Percentiles rank a stretch among this genome's conserved stretches.
These are phyloP conservation scores for Watsonalla binaria DNA, from an alignment of 2,888 invertebrate genomes.

Conservation along the genomic window DNA sequence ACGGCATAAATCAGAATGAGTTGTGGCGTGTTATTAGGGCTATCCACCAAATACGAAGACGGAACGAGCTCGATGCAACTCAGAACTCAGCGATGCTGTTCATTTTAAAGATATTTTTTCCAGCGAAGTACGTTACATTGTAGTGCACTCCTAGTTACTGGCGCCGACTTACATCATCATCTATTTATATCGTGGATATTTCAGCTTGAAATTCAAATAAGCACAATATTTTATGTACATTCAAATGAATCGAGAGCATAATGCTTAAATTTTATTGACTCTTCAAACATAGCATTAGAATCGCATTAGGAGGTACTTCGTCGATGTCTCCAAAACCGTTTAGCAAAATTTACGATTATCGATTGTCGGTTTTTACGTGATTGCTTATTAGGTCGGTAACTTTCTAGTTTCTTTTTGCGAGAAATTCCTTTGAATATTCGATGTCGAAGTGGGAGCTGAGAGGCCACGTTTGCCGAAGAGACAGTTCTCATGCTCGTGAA, in stretches of 20 bases:
- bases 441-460: slow-evolving; percentile 28
- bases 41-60: slow-evolving; percentile 66
- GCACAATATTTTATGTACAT: slow-evolving; percentile 26
- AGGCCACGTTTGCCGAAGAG: slow-evolving; percentile 17
- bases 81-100: slow-evolving; percentile 43
- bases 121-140: slow-evolving; percentile 4
- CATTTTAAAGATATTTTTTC: slow-evolving; percentile 43
- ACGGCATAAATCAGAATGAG: slow-evolving; percentile 77
- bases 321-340: slow-evolving; percentile 22
- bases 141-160: slow-evolving; percentile 8
- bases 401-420: slow-evolving; percentile 17
- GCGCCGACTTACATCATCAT: too few species aligned
- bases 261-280: slow-evolving; percentile 35
- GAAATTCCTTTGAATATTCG: slow-evolving; percentile 21
- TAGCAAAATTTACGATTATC: slow-evolving; percentile 21
- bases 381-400: slow-evolving; percentile 16
- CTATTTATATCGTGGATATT: slow-evolving; percentile 2
- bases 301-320: slow-evolving; percentile 23
- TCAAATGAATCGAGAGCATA: slow-evolving; percentile 32
- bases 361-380: slow-evolving; percentile 25
- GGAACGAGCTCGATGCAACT: slow-evolving; percentile 57
- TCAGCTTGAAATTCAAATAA: slow-evolving; percentile 11
- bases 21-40: slow-evolving; percentile 78
- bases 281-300: slow-evolving; percentile 30
- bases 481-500: slow-evolving; percentile 46